A percentile compares a stretch with the other conserved stretches of the same genome.
Conservation (phyloP, 2,888 invertebrate genomes). For the Polylopha cassiicola region DNA sequence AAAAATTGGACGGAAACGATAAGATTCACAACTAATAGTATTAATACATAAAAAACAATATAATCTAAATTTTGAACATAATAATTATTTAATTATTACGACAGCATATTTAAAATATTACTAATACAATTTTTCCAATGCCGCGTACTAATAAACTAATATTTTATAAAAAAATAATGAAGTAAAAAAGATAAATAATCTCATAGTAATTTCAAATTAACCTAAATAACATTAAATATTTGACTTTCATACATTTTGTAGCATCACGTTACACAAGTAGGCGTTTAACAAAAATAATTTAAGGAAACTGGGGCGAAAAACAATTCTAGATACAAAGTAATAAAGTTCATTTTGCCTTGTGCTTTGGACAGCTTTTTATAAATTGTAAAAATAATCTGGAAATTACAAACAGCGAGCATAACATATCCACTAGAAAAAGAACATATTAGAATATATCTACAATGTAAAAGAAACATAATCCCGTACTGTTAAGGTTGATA, state of each 20-base stretch:
- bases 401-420: too few species aligned
- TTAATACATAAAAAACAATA: conserved; percentile 39
- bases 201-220: conserved; percentile 71
- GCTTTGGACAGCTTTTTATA: conserved; percentile 21
- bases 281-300: conserved; percentile 22
- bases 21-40: conserved; percentile 56
- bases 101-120: too few species aligned
- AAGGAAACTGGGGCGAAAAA: conserved; percentile 31
- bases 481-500: too few species aligned
- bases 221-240: conserved; percentile 42
- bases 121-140: conserved; percentile 25
- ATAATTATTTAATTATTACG: too few species aligned
- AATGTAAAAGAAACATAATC: too few species aligned
- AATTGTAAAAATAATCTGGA: conserved; percentile 3
- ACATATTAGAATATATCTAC: background rate
- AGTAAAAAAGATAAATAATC: conserved; percentile 65
- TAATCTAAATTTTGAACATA: conserved; percentile 30
- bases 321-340: conserved; percentile 7
- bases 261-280: conserved; percentile 19
- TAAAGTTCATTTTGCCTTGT: conserved; percentile 17
- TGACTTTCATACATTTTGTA: conserved; percentile 42
- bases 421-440: background rate
- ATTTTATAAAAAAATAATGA: conserved; percentile 60
- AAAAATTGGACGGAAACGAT: conserved; percentile 72
- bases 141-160: conserved; percentile 47